Base-by-base conservation (phyloP, 2,888 invertebrate genomes). In the Philaethria dido region DNA sequence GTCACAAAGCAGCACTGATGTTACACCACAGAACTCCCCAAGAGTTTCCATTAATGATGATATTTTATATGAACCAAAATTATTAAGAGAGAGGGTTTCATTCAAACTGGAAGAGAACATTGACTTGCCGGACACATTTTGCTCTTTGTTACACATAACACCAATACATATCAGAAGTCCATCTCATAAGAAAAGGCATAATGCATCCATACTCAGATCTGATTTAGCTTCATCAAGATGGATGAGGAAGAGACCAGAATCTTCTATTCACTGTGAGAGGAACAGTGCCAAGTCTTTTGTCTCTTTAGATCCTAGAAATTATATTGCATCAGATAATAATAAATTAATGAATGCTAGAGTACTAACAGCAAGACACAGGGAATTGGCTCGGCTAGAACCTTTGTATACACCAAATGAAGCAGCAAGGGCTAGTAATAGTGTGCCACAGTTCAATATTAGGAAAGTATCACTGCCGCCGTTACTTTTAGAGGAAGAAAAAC, bases 211-310 rank as follows among this genome's bases (percentile, higher is more conserved):
- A 62, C 70, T 93, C 14, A 85, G 87, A 76, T 93, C 93, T 2
- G 93, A 93, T 64, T 75, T 92, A 16, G 89, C 89, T 1, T 93
- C 93, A 0, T 93, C 92, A 0, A 79, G 84, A n/a, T 93, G 93
- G 93, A 89, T 91, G 88, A 82, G 85, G 62, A 83, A 82, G 0
- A 81, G 91, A 69, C 91, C 92, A 0, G 92, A 93, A 62, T 92
- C 92, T 0, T 87, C 92, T 1, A 71, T 85, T 3, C 86, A 88
- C 76, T 86, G 82, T 80, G 91, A 87, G 75, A 86, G 92, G 73
- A 89, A 87, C 77, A 92, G 92, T 81, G 92, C 92, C 70, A 92
- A 92, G 74, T 92, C 92, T 39, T 91, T 88, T 74, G 87, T 88
- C 69, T 92, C 92, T 29, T 78, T 92, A 65, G 92, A 91, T 66